Evolutionary conservation across 1,140 invertebrate species (phyloP), one percentile per base, ranked within the genome.

Genomic region (Cotesia vestalis): DNA sequence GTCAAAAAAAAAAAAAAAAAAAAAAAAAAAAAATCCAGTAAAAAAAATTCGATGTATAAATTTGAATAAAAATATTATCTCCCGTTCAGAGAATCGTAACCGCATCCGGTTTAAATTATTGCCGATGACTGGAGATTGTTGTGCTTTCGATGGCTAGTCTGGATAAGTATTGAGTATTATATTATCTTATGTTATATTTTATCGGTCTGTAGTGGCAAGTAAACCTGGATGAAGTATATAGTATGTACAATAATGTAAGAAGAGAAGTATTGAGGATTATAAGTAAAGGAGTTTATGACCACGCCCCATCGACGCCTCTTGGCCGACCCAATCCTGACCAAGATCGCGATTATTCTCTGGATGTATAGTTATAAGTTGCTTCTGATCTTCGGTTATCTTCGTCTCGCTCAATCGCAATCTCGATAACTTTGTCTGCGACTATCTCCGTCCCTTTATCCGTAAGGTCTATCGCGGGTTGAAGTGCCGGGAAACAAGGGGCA

Each of bases 231-330:
- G 11, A 27, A 66, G 46, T 46, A 46, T n/a, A 4, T 8, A 53
- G 20, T 12, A 35, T 27, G 27, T 27, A 27, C 27, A 27, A 17
- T 36, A 51, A 38, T 38, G 62, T 46, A 12, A 46, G 36, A 40
- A 66, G 14, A 51, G 17, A 27, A 52, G 20, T 34, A 46, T 27
- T 20, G 64, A 9, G 64, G 38, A 17, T 8, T 57, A 57, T 52
- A 66, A 27, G n/a, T 52, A 27, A 6, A 4, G 52, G 51, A 66
- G 46, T 40, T 38, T 61, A 27, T 52, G 68, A 73, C 63, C 74
- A 75, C 74, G 71, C 74, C 74, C 74, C 68, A 71, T 73, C 71
- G 71, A 75, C 74, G 74, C 74, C 74, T 75, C 63, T 71, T 66
- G 57, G 11, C 72, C 66, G 11, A 67, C 52, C 52, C n/a, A 55